These are phyloP conservation scores for Sturmia bella DNA, from an alignment of 2,888 invertebrate genomes.

Conservation along the genomic window DNA sequence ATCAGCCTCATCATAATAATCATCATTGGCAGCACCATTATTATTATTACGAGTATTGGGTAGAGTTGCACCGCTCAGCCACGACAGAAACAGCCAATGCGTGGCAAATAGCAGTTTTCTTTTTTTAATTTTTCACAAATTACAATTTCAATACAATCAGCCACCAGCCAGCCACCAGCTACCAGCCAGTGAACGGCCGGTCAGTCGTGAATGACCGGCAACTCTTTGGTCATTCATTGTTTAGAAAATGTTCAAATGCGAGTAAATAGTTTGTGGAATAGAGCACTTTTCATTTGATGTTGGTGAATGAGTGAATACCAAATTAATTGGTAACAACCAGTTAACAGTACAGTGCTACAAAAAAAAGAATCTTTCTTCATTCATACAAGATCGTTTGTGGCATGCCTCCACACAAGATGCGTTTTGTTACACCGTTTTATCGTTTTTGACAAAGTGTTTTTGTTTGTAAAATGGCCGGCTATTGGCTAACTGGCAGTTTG, in stretches of 20 bases:
- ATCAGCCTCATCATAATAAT: slow-evolving; percentile 33
- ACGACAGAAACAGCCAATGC: slow-evolving; percentile 66
- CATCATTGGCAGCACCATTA: slow-evolving; percentile 44
- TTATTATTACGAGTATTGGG: slow-evolving; percentile 23
- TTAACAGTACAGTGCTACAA: slow-evolving; percentile 52
- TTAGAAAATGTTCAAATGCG: slow-evolving; percentile 52
- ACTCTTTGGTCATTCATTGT: slow-evolving; percentile 59
- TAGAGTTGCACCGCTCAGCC: slow-evolving; percentile 39
- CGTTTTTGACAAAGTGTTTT: slow-evolving; percentile 57
- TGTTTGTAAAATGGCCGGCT: slow-evolving; percentile 22
- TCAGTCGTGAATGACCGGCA: slow-evolving; percentile 29
- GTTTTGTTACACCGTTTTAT: slow-evolving; percentile 41
- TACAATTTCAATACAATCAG: slow-evolving; percentile 71
- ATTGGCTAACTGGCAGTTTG: slow-evolving; percentile 3
- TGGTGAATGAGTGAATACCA: slow-evolving; percentile 61
- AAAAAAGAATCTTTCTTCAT: slow-evolving; percentile 37
- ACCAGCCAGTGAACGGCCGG: slow-evolving; percentile 19
- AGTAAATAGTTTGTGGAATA: slow-evolving; percentile 46
- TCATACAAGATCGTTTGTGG: slow-evolving; percentile 51
- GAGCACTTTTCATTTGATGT: slow-evolving; percentile 35
- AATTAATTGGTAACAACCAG: slow-evolving; percentile 69
- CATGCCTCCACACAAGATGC: slow-evolving; percentile 53
- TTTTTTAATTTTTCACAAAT: slow-evolving; percentile 64
- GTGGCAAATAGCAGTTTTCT: slow-evolving; percentile 72
- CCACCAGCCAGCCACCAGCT: not conserved